phyloP scores from a whole-genome alignment of 2,888 invertebrate species.

The Crossocerus cetratus region DNA sequence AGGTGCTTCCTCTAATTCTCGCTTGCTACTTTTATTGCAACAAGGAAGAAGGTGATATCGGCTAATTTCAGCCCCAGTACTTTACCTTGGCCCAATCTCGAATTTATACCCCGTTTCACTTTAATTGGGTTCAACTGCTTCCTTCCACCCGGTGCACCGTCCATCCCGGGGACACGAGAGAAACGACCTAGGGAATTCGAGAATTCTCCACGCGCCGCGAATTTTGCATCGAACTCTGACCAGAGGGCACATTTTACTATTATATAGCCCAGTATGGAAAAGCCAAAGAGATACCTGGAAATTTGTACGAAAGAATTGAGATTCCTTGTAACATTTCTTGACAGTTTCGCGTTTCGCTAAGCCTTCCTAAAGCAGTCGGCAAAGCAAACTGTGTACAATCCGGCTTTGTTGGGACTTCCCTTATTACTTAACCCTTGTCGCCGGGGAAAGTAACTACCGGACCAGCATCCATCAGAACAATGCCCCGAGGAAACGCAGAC shows the following conservation, averaged over 20 bases:
- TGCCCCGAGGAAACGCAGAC: background rate
- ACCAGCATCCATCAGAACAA: background rate
- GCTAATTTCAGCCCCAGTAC: conserved; percentile 8
- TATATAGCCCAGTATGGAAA: conserved; percentile 27
- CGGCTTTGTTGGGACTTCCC: too few relatives aligned
- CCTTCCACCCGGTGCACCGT: background rate
- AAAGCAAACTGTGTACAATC: too few relatives aligned
- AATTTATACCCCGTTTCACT: conserved; percentile 45
- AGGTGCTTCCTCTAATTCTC: background rate
- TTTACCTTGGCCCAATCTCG: conserved; percentile 10
- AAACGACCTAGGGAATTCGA: conserved; percentile 37
- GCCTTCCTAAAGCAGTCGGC: too few relatives aligned
- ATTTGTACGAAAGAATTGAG: background rate
- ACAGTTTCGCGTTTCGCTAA: too few relatives aligned
- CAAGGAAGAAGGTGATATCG: background rate
- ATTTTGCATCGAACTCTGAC: conserved; percentile 44
- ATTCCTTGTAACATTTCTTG: too few relatives aligned
- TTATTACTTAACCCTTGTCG: too few relatives aligned
- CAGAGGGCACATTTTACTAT: conserved; percentile 21
- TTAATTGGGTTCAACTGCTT: conserved; percentile 44
- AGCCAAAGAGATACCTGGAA: background rate
- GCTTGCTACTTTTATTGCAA: background rate
- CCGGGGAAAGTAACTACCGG: too few relatives aligned
- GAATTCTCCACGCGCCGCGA: conserved; percentile 29
- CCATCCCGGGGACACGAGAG: conserved; percentile 1